A percentile compares a stretch with the other conserved stretches of the same genome.
phyloP scores from a whole-genome alignment of 2,113 vertebrate species.

The Poeciliopsis prolifica region DNA sequence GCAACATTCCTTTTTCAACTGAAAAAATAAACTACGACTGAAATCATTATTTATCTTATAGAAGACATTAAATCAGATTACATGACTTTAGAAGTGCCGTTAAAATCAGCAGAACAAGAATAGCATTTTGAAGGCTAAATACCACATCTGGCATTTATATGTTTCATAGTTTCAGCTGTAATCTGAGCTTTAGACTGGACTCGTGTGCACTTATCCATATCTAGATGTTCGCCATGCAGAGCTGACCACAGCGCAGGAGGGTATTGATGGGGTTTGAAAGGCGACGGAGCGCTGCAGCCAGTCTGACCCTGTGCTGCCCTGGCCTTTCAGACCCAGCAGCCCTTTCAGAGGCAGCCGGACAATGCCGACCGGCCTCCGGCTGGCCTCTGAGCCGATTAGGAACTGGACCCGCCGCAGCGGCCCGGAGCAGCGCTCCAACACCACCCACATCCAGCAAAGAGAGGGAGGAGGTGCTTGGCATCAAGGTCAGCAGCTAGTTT shows the following conservation, averaged over 20 bases:
- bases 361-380: conserved; percentile 66
- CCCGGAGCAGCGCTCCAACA: conserved; percentile 59
- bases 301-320: conserved; percentile 72
- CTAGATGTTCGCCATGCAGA: conserved; percentile 31
- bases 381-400: conserved; percentile 78
- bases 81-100: not conserved
- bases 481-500: conserved; percentile 83
- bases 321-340: conserved; percentile 59
- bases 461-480: conserved; percentile 56
- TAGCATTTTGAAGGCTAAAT: not conserved
- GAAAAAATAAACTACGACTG: not conserved
- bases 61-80: not conserved
- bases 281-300: conserved; percentile 61
- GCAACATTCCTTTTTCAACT: not conserved
- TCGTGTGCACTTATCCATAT: not conserved
- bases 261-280: conserved; percentile 73
- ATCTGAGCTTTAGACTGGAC: not conserved
- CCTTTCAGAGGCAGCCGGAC: conserved; percentile 74
- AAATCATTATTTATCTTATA: not conserved
- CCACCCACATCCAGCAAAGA: conserved; percentile 69
- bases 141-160: not conserved
- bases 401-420: conserved; percentile 60
- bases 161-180: not conserved
- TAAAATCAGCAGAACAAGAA: not conserved
- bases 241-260: conserved; percentile 32